Base-by-base conservation (phyloP, 2,888 invertebrate genomes). In the Calliphora vomitoria region DNA sequence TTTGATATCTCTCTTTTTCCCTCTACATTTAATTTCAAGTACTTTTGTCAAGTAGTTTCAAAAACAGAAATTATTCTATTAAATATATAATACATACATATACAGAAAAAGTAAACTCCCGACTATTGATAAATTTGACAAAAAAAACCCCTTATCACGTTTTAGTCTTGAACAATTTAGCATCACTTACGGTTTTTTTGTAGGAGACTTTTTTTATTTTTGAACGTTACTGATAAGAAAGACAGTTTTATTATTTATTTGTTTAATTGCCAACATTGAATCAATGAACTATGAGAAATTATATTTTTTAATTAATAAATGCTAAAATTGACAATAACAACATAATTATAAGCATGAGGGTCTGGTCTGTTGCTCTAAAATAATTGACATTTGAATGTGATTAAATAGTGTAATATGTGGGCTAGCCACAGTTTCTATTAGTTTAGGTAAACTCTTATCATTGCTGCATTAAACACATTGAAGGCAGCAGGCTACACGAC, bases 161-260 rank as follows among this genome's bases (percentile, higher is more conserved):
- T 69, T 69, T 25, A n/a, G 47, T 47, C 31, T 47, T 31, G 15
- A 31, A 31, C 13, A 25, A 69, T 15, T 69, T 15, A n/a, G 38
- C 41, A 41, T 50, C 31, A n/a, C 15, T 47, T 69, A 31, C 11
- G 15, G 31, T 1, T 10, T 69, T 6, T 69, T 69, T 31, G 15
- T 69, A 13, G 20, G 25, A 41, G 64, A 20, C 38, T 71, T 71
- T n/a, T 35, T 35, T 18, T 15, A 66, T 25, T 58, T 44, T 8
- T n/a, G 50, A n/a, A 55, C 18, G 11, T 55, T 64, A 20, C 62
- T 76, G 76, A 76, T 76, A 64, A 76, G 76, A 50, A 53, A 64
- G 64, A 50, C 4, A 44, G 1, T 41, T 66, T 66, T 18, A 44
- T 44, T 44, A 44, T 44, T 44, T 66, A 41, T 50, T 64, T 62